Base-by-base conservation (phyloP, 2,113 vertebrate species). In the Scomber japonicus region DNA sequence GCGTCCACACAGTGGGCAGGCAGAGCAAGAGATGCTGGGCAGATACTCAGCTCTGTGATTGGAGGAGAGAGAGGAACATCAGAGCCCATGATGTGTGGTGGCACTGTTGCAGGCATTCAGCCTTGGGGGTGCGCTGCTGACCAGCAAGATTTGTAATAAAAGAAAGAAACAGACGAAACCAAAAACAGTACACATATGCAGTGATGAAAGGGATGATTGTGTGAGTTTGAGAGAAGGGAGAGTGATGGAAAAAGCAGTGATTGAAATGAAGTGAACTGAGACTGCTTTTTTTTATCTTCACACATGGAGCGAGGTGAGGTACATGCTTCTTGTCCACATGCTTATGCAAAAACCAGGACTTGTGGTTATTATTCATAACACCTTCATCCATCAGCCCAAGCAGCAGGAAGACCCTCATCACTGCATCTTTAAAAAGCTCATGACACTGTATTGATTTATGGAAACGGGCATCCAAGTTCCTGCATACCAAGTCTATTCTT, bases 11-110 rank as follows among this genome's bases (percentile, higher is more conserved):
- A 88, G 91, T 89, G 78, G 70, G 78, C 91, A 84, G 92, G 90
- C 82, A 92, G 78, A 91, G 88, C 75, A 83, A 87, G 69, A 83
- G 64, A 71, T 62, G 83, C 70, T 68, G 81, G 83, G 71, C 73
- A 88, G 85, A 94, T 69, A 88, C 75, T 89, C 85, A 93, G 89
- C 87, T 92, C 93, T 94, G 89, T 89, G 86, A 86, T 76, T 83
- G 84, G 75, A 92, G 66, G 75, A 93, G 83, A 93, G 72, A 94
- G 59, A 92, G 75, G 79, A 70, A 61, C 8, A 46, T 95, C 91
- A 93, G 78, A 65, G 44, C 30, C 65, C 61, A 54, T 72, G 24
- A 65, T 40, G 27, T 67, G 62, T 0, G 7, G 74, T 40, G 17
- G 71, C 11, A 2, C 30, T 45, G 31, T 21, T 63, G 51, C 13